Evolutionary conservation across 2,113 vertebrate species (phyloP).

Genomic region (Tenrec ecaudatus): DNA sequence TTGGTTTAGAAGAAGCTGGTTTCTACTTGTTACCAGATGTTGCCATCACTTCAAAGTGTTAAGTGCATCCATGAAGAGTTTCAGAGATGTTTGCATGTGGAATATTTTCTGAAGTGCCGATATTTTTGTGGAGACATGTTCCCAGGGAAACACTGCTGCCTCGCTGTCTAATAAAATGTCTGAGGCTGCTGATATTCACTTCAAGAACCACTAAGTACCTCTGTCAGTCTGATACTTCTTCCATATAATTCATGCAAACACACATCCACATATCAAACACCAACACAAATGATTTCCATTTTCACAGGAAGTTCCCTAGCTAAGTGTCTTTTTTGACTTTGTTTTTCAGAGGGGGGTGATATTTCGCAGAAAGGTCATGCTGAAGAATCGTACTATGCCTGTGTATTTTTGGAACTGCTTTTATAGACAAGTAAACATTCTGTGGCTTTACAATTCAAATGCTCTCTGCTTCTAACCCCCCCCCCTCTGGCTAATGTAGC

Average conservation of each 20-base stretch:
- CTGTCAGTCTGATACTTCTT: conserved; percentile 21
- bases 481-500: conserved; percentile 56
- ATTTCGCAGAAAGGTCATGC: conserved; percentile 19
- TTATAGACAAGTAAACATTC: conserved; percentile 55
- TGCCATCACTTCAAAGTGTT: conserved; percentile 73
- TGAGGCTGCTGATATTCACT: conserved; percentile 6
- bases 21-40: conserved; percentile 77
- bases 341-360: neutral
- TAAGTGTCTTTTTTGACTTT: neutral
- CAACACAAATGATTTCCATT: conserved; percentile 48
- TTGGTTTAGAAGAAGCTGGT: conserved; percentile 49
- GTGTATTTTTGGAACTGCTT: conserved; percentile 7
- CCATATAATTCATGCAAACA: conserved; percentile 42
- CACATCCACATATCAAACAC: conserved; percentile 28
- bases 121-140: conserved; percentile 40
- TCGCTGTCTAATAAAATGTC: conserved; percentile 49
- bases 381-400: neutral
- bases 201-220: conserved; percentile 31
- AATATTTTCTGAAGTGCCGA: conserved; percentile 50
- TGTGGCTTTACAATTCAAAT: neutral
- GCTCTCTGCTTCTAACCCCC: conserved; percentile 43
- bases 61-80: conserved; percentile 55
- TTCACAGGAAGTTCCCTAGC: conserved; percentile 9
- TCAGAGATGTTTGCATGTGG: conserved; percentile 62
- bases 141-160: conserved; percentile 46